phyloP scores from a whole-genome alignment of 2,888 invertebrate genomes.

The Philhelius pedissequus region DNA sequence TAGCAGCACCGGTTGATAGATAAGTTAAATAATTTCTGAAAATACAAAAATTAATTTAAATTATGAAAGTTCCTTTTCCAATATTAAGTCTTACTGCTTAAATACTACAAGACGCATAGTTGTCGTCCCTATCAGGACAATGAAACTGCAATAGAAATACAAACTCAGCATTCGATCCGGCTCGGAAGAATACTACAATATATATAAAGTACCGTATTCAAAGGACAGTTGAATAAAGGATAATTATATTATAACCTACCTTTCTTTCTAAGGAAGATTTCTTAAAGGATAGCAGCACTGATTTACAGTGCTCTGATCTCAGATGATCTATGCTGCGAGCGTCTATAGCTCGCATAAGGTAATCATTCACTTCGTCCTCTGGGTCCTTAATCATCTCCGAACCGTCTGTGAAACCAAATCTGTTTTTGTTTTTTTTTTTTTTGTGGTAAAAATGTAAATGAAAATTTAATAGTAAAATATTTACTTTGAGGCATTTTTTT shows the following conservation, averaged over 20 bases:
- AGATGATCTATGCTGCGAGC: conserved; percentile 95
- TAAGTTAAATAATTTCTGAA: conserved; percentile 71
- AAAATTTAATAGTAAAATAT: conserved; percentile 68
- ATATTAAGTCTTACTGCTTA: conserved; percentile 81
- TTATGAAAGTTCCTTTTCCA: not conserved
- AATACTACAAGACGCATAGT: conserved; percentile 85
- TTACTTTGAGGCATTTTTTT: conserved; percentile 84
- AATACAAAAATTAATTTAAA: conserved; percentile 13
- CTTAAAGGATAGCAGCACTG: conserved; percentile 91
- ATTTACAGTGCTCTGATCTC: conserved; percentile 92
- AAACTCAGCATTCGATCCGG: conserved; percentile 91
- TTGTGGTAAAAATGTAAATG: not conserved
- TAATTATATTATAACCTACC: conserved; percentile 78
- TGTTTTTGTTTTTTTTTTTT: conserved; percentile 73
- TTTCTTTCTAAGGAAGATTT: conserved; percentile 89
- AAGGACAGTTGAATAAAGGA: too few relatives aligned
- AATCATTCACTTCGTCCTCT: conserved; percentile 97
- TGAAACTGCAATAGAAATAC: conserved; percentile 90
- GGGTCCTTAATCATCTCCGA: conserved; percentile 86
- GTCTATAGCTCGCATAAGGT: conserved; percentile 96
- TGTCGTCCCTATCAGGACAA: conserved; percentile 85
- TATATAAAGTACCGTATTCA: too few relatives aligned
- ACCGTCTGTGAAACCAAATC: conserved; percentile 86
- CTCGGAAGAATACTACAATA: conserved; percentile 90
- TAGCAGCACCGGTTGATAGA: conserved; percentile 71